These are phyloP conservation scores for Zosterops borbonicus DNA, from an alignment of 2,113 vertebrate species.

Conservation along the genomic window DNA sequence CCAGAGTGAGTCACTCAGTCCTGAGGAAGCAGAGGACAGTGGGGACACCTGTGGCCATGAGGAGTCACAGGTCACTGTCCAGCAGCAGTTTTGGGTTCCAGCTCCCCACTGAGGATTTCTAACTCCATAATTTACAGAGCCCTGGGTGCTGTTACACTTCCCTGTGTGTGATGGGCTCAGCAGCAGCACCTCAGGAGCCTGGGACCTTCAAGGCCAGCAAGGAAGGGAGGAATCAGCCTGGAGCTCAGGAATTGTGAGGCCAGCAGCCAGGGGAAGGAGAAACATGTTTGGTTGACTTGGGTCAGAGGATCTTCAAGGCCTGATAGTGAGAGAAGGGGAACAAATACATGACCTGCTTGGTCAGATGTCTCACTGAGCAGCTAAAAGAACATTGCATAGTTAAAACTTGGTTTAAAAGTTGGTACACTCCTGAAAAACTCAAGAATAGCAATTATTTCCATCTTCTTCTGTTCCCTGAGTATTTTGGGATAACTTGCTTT, in stretches of 20 bases:
- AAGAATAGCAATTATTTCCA: not conserved
- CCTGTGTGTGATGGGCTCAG: not conserved
- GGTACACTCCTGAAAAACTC: not conserved
- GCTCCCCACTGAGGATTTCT: not conserved
- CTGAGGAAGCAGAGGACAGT: not conserved
- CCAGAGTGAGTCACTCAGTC: not conserved
- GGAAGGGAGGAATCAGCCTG: not conserved
- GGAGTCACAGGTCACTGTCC: not conserved
- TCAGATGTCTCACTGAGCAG: not conserved
- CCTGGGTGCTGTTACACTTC: not conserved
- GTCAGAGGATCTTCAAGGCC: not conserved
- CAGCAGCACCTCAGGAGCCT: accelerated
- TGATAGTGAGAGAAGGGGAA: not conserved
- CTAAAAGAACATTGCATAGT: not conserved
- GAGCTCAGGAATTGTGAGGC: not conserved
- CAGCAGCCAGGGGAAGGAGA: not conserved
- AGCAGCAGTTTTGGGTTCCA: not conserved
- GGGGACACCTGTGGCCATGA: not conserved
- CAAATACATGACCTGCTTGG: not conserved
- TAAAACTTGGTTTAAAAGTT: not conserved
- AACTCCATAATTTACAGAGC: not conserved
- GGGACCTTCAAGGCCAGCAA: not conserved
- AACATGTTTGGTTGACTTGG: not conserved
- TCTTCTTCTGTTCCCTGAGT: not conserved
- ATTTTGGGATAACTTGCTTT: not conserved